Evolutionary conservation across 2,888 invertebrate genomes (phyloP).

Genomic region (Eupithecia vulgata): DNA sequence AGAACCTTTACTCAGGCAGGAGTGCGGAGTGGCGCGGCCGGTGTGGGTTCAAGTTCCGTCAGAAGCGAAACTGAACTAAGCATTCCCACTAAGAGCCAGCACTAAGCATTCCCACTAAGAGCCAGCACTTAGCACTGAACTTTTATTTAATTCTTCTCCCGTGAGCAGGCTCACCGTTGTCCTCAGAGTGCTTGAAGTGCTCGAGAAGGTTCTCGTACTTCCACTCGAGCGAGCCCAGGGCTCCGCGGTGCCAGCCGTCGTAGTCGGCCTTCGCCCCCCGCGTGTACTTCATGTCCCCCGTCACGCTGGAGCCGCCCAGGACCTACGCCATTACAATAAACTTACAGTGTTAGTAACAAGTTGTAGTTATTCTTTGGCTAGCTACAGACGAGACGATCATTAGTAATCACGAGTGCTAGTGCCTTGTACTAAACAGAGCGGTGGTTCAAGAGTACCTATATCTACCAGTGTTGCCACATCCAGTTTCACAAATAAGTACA

Average conservation of each 20-base stretch:
- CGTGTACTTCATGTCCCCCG: conserved; percentile 79
- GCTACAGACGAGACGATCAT: too few relatives aligned
- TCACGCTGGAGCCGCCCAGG: conserved; percentile 76
- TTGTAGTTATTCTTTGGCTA: too few relatives aligned
- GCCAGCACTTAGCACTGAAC: too few relatives aligned
- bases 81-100: too few relatives aligned
- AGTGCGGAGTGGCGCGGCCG: neutral
- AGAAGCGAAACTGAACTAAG: neutral
- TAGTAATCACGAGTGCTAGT: too few relatives aligned
- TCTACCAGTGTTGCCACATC: too few relatives aligned
- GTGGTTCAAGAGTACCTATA: too few relatives aligned
- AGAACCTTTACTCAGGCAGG: neutral
- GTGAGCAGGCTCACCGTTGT: conserved; percentile 68
- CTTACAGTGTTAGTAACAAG: neutral
- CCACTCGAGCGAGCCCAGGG: conserved; percentile 73
- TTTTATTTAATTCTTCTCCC: too few relatives aligned
- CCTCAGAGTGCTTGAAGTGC: conserved; percentile 75
- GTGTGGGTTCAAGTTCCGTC: neutral
- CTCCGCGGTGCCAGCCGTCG: conserved; percentile 70
- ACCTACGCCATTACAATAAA: conserved; percentile 46
- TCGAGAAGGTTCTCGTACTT: conserved; percentile 75
- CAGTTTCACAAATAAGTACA: too few relatives aligned
- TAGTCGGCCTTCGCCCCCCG: conserved; percentile 76
- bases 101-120: too few relatives aligned
- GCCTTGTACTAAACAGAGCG: too few relatives aligned